Evolutionary conservation across 1,140 invertebrate species (phyloP).

Genomic region (Centruroides vittatus): DNA sequence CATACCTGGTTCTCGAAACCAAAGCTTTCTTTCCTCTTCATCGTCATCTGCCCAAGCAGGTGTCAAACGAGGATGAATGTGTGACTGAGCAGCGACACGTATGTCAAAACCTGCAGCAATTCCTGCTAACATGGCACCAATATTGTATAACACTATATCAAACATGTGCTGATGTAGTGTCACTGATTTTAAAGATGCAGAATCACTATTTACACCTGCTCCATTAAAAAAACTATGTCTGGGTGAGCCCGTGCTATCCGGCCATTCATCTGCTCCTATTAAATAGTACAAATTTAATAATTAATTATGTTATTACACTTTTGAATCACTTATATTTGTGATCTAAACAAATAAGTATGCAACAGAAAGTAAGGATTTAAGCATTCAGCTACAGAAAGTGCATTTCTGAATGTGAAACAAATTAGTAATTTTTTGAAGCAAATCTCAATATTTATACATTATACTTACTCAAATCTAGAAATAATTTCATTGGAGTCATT

Average conservation of each 20-base stretch:
- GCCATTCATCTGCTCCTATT: conserved; percentile 11
- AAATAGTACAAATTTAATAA: too few species aligned
- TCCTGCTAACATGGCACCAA: conserved; percentile 72
- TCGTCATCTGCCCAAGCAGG: conserved; percentile 32
- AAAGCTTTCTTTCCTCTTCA: conserved; percentile 28
- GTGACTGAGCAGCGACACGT: conserved; percentile 54
- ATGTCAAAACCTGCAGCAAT: conserved; percentile 84
- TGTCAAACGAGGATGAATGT: conserved; percentile 40
- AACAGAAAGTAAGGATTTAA: too few species aligned
- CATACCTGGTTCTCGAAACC: conserved; percentile 19
- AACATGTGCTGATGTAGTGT: conserved; percentile 36
- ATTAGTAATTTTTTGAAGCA: too few species aligned
- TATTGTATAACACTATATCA: conserved; percentile 73
- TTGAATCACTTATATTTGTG: too few species aligned
- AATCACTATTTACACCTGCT: background rate
- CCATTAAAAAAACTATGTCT: conserved; percentile 12
- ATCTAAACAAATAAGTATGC: too few species aligned
- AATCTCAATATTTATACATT: too few species aligned
- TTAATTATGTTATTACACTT: too few species aligned
- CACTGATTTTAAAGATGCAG: background rate
- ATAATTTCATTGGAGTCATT: too few species aligned
- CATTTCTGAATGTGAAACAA: too few species aligned
- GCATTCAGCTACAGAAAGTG: too few species aligned
- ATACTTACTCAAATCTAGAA: too few species aligned
- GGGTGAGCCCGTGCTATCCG: conserved; percentile 2